Evolutionary conservation across 2,797 vertebrate genomes (phyloP).

Genomic region (Danio choprae): DNA sequence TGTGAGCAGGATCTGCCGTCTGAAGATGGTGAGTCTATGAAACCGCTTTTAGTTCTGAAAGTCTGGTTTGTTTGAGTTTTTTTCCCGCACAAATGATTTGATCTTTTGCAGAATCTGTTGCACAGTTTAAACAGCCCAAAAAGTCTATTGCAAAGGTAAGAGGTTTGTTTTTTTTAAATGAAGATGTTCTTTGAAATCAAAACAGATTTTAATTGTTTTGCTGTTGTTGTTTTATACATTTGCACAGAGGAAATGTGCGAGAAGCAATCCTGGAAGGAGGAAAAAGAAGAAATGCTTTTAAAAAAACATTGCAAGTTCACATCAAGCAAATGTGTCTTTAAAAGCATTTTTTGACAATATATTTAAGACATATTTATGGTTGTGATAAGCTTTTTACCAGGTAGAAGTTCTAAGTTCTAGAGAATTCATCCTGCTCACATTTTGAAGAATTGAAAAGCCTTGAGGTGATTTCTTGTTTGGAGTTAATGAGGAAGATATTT

Average conservation of each 20-base stretch:
- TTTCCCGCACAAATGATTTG: neutral
- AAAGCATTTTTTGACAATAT: neutral
- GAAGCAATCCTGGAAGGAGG: conserved; percentile 61
- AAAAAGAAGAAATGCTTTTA: conserved; percentile 65
- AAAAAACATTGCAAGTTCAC: neutral
- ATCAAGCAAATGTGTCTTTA: neutral
- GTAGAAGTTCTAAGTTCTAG: neutral
- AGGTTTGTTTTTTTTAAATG: neutral
- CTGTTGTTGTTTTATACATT: conserved; percentile 21
- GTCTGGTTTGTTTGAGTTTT: too few relatives aligned
- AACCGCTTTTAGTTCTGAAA: neutral
- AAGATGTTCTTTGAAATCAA: neutral
- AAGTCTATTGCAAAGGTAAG: conserved; percentile 71
- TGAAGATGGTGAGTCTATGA: conserved; percentile 70
- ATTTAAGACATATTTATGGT: neutral
- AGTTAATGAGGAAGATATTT: neutral
- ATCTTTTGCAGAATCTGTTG: conserved; percentile 75
- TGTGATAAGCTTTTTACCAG: neutral
- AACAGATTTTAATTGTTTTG: too few relatives aligned
- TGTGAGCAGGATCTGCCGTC: conserved; percentile 67
- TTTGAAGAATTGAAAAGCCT: neutral
- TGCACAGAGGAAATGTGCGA: conserved; percentile 62
- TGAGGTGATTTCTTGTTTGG: neutral
- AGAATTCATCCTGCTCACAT: neutral
- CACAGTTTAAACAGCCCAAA: conserved; percentile 78